phyloP scores from a whole-genome alignment of 2,797 vertebrate species.

The Antennarius maculatus region DNA sequence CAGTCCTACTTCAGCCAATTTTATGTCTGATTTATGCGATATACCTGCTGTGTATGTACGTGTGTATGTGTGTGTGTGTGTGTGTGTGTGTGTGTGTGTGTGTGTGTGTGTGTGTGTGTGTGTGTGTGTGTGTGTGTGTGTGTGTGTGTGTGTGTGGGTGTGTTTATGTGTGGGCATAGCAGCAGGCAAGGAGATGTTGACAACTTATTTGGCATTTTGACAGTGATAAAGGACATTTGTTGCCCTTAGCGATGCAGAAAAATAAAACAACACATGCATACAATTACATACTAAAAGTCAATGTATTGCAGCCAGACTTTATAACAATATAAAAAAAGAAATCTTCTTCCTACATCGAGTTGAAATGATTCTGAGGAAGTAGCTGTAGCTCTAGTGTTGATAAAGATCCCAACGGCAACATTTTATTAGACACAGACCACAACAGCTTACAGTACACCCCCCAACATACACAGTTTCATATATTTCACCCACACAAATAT shows the following conservation, averaged over 20 bases:
- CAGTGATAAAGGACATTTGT: constrained; percentile 71
- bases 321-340: neutral
- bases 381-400: constrained; percentile 11
- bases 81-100: constrained; percentile 31
- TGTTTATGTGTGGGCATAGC: constrained; percentile 46
- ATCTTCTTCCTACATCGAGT: constrained; percentile 20
- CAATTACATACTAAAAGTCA: constrained; percentile 35
- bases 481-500: constrained; percentile 42
- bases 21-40: constrained; percentile 44
- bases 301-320: constrained; percentile 14
- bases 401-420: constrained; percentile 24
- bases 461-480: constrained; percentile 11
- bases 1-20: constrained; percentile 30
- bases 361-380: constrained; percentile 23
- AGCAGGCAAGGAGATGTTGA: constrained; percentile 59
- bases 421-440: constrained; percentile 19
- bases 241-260: constrained; percentile 58
- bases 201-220: constrained; percentile 74
- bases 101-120: constrained; percentile 29
- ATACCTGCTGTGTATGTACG: constrained; percentile 39
- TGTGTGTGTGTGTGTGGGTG: constrained; percentile 24
- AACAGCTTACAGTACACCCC: constrained; percentile 10
- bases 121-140: constrained; percentile 29
- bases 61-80: constrained; percentile 29
- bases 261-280: constrained; percentile 32